Conservation (phyloP, 2,797 vertebrate genomes). For the Cetoscarus ocellatus region DNA sequence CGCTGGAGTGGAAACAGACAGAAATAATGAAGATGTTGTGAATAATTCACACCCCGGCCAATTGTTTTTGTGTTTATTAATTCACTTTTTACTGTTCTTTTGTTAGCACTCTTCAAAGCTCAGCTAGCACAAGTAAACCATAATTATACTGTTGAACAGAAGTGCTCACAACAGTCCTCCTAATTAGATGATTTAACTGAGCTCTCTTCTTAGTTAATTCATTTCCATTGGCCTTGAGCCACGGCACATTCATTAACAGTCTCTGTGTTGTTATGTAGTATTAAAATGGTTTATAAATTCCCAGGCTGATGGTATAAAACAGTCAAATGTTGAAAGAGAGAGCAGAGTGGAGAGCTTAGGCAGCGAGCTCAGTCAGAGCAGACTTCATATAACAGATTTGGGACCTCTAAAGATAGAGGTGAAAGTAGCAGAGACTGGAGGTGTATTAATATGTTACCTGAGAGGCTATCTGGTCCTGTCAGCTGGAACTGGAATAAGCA, state of each 20-base stretch:
- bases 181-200: slow-evolving; percentile 47
- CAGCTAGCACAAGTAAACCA: slow-evolving; percentile 18
- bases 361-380: not conserved
- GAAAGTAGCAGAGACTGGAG: not conserved
- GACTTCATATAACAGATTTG: not conserved
- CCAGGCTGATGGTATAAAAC: slow-evolving; percentile 10
- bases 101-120: slow-evolving; percentile 59
- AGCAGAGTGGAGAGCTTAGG: not conserved
- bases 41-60: slow-evolving; percentile 62
- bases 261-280: slow-evolving; percentile 22
- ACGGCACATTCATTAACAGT: slow-evolving; percentile 22
- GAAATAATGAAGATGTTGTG: slow-evolving; percentile 55
- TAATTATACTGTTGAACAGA: slow-evolving; percentile 13
- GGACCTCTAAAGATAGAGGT: not conserved
- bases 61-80: slow-evolving; percentile 54
- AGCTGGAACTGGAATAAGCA: not conserved
- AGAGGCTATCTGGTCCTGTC: not conserved
- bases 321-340: slow-evolving; percentile 27
- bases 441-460: not conserved
- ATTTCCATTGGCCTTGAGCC: slow-evolving; percentile 33
- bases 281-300: slow-evolving; percentile 12
- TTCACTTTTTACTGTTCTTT: slow-evolving; percentile 59
- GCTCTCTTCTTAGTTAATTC: slow-evolving; percentile 36
- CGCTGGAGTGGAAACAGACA: slow-evolving; percentile 48
- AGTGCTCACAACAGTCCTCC: slow-evolving; percentile 20